phyloP scores from a whole-genome alignment of 2,888 invertebrate species.

The Plebejus argus region DNA sequence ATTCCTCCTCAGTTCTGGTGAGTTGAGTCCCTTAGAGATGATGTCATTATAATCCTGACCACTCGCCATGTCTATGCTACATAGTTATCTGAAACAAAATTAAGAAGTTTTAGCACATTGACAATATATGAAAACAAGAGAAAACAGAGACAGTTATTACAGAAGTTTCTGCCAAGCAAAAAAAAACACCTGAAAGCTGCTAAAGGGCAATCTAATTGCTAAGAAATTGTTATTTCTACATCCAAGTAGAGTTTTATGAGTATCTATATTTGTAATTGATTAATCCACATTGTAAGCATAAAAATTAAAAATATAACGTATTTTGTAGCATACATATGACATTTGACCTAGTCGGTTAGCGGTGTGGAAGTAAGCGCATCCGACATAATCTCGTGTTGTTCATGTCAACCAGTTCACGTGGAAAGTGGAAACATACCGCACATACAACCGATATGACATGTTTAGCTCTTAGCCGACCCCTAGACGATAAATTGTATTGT shows the following conservation, averaged over 20 bases:
- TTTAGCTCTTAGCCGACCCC: too few relatives aligned
- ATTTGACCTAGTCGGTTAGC: background rate
- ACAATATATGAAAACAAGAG: background rate
- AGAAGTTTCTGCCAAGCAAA: too few relatives aligned
- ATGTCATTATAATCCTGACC: constrained; percentile 48
- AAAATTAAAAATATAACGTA: too few relatives aligned
- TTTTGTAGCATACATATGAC: background rate
- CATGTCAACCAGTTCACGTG: background rate
- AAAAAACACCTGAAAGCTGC: background rate
- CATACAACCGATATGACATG: too few relatives aligned
- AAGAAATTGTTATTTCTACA: background rate
- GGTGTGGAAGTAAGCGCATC: constrained; percentile 18
- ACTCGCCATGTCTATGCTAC: constrained; percentile 52
- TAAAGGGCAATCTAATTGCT: background rate
- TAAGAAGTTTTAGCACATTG: background rate
- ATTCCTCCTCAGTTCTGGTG: constrained; percentile 57
- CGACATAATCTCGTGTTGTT: constrained; percentile 3
- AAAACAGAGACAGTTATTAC: background rate
- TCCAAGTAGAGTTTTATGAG: too few relatives aligned
- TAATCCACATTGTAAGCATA: too few relatives aligned
- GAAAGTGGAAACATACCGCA: background rate
- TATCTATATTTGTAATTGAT: too few relatives aligned
- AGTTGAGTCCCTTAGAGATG: constrained; percentile 66
- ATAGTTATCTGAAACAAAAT: constrained; percentile 60
- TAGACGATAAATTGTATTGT: too few relatives aligned